Evolutionary conservation across 2,888 invertebrate genomes (phyloP).

Genomic region (Patella ulyssiponensis): DNA sequence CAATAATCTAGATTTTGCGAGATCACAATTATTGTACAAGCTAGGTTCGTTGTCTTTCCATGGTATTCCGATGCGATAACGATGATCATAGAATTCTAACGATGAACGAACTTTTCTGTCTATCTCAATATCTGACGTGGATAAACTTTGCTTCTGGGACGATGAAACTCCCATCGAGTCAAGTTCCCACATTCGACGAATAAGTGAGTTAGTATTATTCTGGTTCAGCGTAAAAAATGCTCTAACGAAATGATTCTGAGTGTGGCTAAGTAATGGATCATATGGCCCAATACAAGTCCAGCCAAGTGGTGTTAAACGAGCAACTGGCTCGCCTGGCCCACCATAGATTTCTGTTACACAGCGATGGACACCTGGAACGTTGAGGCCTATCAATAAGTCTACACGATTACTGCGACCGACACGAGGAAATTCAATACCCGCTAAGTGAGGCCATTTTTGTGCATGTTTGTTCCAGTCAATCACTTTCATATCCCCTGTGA

Average conservation of each 20-base stretch:
- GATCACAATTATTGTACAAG: background rate
- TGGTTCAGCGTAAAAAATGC: background rate
- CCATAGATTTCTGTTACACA: constrained; percentile 17
- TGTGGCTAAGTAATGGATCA: background rate
- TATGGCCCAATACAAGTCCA: constrained; percentile 19
- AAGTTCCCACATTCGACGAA: background rate
- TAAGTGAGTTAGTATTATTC: background rate
- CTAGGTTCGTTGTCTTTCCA: background rate
- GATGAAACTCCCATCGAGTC: background rate
- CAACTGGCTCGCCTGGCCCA: constrained; percentile 18
- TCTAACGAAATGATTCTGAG: background rate
- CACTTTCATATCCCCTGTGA: constrained; percentile 18
- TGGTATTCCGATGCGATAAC: background rate
- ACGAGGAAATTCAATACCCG: constrained; percentile 15
- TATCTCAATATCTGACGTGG: background rate
- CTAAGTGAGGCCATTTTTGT: constrained; percentile 20
- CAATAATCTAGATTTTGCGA: background rate
- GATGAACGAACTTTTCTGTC: background rate
- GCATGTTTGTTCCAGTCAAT: constrained; percentile 14
- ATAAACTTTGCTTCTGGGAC: background rate
- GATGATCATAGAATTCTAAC: background rate
- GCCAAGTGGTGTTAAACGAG: constrained; percentile 22
- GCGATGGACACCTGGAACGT: too few species aligned
- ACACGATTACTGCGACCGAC: constrained; percentile 3
- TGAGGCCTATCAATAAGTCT: too few species aligned